A percentile compares a stretch with the other conserved stretches of the same genome.
Conservation (phyloP, 2,888 invertebrate species). For the Atherix ibis region DNA sequence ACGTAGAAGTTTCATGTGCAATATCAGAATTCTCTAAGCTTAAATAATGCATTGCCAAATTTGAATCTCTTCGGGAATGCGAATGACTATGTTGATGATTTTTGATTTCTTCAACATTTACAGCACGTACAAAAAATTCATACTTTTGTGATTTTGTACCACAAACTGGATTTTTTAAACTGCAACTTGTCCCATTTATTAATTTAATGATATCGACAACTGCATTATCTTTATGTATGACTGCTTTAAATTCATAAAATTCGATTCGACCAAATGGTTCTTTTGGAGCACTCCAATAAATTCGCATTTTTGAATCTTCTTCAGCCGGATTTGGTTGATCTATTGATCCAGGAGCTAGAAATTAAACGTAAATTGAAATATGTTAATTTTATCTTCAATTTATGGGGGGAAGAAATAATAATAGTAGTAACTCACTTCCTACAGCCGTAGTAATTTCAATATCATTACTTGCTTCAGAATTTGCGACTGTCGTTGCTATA, state of each 20-base stretch:
- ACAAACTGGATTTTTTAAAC: slow-evolving; percentile 12
- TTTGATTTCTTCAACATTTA: slow-evolving; percentile 17
- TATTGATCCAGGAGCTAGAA: slow-evolving; percentile 14
- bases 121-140: slow-evolving; percentile 21
- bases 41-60: background rate
- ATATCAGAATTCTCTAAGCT: background rate
- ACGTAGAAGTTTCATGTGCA: background rate
- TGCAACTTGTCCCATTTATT: slow-evolving; percentile 13
- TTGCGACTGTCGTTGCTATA: slow-evolving; percentile 52
- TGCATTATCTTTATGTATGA: slow-evolving; percentile 2
- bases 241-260: slow-evolving; percentile 36
- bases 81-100: slow-evolving; percentile 13
- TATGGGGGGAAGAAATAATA: no score
- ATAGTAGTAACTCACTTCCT: slow-evolving; percentile 38
- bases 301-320: slow-evolving; percentile 14
- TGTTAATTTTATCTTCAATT: background rate
- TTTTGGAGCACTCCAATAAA: slow-evolving; percentile 38
- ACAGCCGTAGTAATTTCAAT: slow-evolving; percentile 42
- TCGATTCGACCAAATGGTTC: slow-evolving; percentile 39
- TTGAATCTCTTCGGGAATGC: slow-evolving; percentile 10
- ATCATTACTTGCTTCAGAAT: slow-evolving; percentile 41
- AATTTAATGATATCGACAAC: slow-evolving; percentile 12
- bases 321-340: slow-evolving; percentile 2
- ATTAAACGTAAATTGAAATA: background rate
- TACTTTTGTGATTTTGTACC: slow-evolving; percentile 11